Evolutionary conservation across 2,888 invertebrate genomes (phyloP).

Genomic region (Metopia argyrocephala): DNA sequence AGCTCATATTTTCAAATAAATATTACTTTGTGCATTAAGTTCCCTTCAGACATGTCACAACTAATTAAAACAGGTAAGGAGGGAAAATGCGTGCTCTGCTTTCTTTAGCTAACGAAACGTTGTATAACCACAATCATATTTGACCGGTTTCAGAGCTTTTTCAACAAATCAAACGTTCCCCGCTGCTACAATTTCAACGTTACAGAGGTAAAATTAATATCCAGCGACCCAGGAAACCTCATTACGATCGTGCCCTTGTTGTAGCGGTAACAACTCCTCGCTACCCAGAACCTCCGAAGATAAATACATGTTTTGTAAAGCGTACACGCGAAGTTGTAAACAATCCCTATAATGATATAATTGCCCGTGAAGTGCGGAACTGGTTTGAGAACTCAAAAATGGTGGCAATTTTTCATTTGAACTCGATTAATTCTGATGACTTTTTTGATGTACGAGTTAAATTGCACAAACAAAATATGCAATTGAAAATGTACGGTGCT

Average conservation of each 20-base stretch:
- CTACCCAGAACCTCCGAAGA: slow-evolving; percentile 80
- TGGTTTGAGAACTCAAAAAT: slow-evolving; percentile 86
- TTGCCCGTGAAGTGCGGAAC: slow-evolving; percentile 85
- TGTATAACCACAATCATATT: slow-evolving; percentile 29
- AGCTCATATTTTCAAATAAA: not conserved
- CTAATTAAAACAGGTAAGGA: slow-evolving; percentile 48
- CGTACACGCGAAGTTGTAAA: slow-evolving; percentile 77
- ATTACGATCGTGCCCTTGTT: slow-evolving; percentile 84
- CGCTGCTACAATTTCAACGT: slow-evolving; percentile 82
- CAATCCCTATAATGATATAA: slow-evolving; percentile 86
- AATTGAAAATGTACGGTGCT: slow-evolving; percentile 83
- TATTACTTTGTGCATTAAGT: not conserved
- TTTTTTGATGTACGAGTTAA: slow-evolving; percentile 82
- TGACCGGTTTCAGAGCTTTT: slow-evolving; percentile 30
- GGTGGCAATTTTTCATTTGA: slow-evolving; percentile 85
- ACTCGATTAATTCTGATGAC: slow-evolving; percentile 84
- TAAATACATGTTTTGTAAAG: slow-evolving; percentile 80
- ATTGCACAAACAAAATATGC: slow-evolving; percentile 84
- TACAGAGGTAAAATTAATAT: slow-evolving; percentile 89
- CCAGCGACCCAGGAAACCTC: slow-evolving; percentile 85
- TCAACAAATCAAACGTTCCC: slow-evolving; percentile 67
- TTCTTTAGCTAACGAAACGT: not conserved
- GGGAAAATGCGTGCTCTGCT: too few relatives aligned
- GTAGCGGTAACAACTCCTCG: slow-evolving; percentile 84
- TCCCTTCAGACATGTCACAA: slow-evolving; percentile 29